Evolutionary conservation across 2,113 vertebrate genomes (phyloP).

Genomic region (Cyanoramphus novaezelandiae): DNA sequence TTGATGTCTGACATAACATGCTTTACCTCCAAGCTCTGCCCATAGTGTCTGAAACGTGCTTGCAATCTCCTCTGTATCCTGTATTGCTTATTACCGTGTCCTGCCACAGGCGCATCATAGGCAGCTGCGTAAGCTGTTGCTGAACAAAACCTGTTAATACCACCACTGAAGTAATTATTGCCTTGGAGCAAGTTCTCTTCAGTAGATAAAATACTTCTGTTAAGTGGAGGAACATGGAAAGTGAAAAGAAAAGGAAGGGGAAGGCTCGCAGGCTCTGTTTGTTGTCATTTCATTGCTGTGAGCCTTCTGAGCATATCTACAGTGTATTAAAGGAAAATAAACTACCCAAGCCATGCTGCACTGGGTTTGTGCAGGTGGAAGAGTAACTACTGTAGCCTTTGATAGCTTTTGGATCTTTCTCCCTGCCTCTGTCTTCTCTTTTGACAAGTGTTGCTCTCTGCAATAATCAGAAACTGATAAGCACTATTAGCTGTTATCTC

Average conservation of each 20-base stretch:
- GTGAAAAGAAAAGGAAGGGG: neutral
- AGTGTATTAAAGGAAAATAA: neutral
- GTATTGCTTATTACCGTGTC: fast-evolving
- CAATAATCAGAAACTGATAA: neutral
- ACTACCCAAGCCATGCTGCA: neutral
- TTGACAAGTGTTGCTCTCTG: neutral
- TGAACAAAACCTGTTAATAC: neutral
- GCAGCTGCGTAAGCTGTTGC: neutral
- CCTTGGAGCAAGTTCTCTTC: neutral
- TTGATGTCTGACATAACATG: neutral
- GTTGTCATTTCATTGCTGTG: neutral
- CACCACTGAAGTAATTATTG: neutral
- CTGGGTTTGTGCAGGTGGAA: neutral
- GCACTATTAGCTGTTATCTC: neutral
- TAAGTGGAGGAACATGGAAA: neutral
- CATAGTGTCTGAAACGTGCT: neutral
- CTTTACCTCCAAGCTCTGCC: neutral
- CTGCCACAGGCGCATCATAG: fast-evolving
- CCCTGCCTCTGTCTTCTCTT: neutral
- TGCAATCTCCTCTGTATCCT: neutral
- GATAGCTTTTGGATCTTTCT: neutral
- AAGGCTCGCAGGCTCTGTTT: neutral
- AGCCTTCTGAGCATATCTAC: neutral
- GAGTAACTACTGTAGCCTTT: neutral
- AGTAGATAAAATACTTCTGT: neutral